Conservation (phyloP, 1,140 invertebrate species). For the Drosophila navojoa region DNA sequence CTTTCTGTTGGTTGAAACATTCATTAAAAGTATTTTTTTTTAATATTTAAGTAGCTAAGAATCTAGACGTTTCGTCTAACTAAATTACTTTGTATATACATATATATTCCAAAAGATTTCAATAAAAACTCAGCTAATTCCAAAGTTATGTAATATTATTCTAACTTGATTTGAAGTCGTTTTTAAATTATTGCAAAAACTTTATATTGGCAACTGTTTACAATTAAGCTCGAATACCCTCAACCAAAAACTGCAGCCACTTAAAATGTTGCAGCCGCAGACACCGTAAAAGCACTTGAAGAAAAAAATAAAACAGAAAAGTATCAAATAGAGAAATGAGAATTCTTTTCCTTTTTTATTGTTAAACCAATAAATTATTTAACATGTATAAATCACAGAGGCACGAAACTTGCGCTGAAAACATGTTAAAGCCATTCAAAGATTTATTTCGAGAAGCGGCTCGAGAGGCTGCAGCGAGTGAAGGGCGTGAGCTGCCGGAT, state of each 20-base stretch:
- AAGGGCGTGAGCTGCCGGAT: background rate
- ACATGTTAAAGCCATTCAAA: slow-evolving; percentile 69
- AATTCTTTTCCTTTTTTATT: slow-evolving; percentile 20
- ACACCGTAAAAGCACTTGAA: slow-evolving; percentile 37
- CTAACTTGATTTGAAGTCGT: no score
- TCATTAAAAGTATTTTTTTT: no score
- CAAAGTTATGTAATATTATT: background rate
- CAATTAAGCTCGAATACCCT: background rate
- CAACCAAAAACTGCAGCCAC: slow-evolving; percentile 7
- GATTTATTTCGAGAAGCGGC: slow-evolving; percentile 57
- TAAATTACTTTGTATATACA: no score
- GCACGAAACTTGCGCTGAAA: slow-evolving; percentile 58
- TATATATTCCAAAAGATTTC: no score
- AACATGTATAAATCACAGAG: slow-evolving; percentile 65
- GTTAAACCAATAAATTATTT: slow-evolving; percentile 64
- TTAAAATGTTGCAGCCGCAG: slow-evolving; percentile 30
- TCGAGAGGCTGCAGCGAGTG: slow-evolving; percentile 29
- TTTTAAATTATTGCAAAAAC: no score
- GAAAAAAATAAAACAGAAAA: background rate
- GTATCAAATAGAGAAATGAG: slow-evolving; percentile 13
- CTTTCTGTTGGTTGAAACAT: no score
- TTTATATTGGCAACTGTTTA: background rate
- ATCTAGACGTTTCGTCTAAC: no score
- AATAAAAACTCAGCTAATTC: no score
- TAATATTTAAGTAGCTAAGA: no score